Evolutionary conservation across 2,888 invertebrate species (phyloP).

Genomic region (Unio delphinus): DNA sequence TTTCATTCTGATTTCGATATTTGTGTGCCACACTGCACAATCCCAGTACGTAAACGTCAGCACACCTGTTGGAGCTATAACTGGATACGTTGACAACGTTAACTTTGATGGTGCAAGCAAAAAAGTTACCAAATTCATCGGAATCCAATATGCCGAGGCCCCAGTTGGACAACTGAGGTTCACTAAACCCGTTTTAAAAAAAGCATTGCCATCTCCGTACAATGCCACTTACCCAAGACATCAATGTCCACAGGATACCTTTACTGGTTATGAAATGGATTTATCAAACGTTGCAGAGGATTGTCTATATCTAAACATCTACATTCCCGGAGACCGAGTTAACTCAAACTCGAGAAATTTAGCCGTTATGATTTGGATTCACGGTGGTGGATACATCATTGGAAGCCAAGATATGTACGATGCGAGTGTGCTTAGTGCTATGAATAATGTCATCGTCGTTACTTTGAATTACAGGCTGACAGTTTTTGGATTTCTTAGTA

Average conservation of each 20-base stretch:
- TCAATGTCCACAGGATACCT: conserved; percentile 7
- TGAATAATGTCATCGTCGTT: conserved; percentile 80
- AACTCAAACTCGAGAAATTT: conserved; percentile 57
- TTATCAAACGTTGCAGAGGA: conserved; percentile 79
- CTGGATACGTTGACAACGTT: no score
- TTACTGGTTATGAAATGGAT: background rate
- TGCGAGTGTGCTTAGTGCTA: conserved; percentile 9
- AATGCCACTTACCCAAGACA: conserved; percentile 5
- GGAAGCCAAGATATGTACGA: conserved; percentile 79
- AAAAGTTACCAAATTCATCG: no score
- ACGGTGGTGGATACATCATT: conserved; percentile 93
- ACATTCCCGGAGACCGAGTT: conserved; percentile 80
- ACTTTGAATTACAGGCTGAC: conserved; percentile 94
- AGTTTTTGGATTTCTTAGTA: conserved; percentile 93
- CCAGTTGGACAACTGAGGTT: conserved; percentile 11
- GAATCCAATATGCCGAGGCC: conserved; percentile 5
- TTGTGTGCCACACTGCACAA: no score
- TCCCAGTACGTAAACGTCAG: no score
- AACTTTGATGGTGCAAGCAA: no score
- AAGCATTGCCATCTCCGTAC: background rate
- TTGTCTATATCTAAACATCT: conserved; percentile 93
- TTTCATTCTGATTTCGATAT: no score
- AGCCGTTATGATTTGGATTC: conserved; percentile 92
- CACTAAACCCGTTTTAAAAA: conserved; percentile 5
- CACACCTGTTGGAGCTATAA: no score